Evolutionary conservation across 2,113 vertebrate species (phyloP).

Genomic region (Megaleporinus macrocephalus): DNA sequence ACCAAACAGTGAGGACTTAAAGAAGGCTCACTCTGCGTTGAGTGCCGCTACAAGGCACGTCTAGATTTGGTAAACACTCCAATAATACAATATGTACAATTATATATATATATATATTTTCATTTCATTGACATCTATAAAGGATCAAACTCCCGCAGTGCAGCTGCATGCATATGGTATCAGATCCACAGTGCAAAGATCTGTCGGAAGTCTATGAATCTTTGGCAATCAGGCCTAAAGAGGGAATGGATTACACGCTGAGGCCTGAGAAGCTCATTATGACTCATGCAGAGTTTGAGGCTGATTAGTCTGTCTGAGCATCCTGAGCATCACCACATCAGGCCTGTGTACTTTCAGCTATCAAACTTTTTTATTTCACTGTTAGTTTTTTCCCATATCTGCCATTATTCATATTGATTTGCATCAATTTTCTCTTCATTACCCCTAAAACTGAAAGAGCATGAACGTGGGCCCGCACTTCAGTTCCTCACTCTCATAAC

Average conservation of each 20-base stretch:
- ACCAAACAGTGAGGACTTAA: not conserved
- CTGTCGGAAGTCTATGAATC: not conserved
- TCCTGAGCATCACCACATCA: not conserved
- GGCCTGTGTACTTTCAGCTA: no score
- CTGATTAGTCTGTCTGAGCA: constrained; percentile 10
- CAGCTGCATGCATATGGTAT: not conserved
- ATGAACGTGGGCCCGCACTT: no score
- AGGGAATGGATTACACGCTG: constrained; percentile 18
- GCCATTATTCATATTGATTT: not conserved
- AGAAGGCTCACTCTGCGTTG: not conserved
- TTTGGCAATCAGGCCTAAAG: constrained; percentile 10
- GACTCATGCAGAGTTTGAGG: constrained; percentile 9
- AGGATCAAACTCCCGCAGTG: not conserved
- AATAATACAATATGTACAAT: no score
- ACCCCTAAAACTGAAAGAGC: no score
- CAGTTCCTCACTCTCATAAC: no score
- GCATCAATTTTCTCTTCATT: no score
- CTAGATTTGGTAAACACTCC: no score
- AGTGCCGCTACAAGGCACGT: not conserved
- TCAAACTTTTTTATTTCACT: not conserved
- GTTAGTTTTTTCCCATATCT: not conserved
- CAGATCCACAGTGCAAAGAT: not conserved
- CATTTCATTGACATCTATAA: not conserved
- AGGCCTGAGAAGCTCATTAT: not conserved
- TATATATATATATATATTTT: not conserved